phyloP scores from a whole-genome alignment of 1,140 invertebrate genomes.

The Paraescarpia echinospica region DNA sequence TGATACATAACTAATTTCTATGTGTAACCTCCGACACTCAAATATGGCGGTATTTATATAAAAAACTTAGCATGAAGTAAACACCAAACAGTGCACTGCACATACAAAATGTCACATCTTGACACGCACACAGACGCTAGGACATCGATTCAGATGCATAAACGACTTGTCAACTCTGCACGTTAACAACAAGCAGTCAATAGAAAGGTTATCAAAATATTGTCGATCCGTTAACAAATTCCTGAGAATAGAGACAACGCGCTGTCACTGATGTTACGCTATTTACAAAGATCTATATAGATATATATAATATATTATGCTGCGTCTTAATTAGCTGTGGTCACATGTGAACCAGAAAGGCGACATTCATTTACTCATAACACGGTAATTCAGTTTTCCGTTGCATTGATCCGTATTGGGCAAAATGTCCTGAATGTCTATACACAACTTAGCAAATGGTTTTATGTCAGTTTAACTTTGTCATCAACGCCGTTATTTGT shows the following conservation, averaged over 20 bases:
- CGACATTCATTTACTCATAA: not conserved
- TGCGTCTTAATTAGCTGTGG: not conserved
- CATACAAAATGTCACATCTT: not conserved
- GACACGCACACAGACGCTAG: not conserved
- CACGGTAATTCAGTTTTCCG: not conserved
- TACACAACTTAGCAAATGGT: not conserved
- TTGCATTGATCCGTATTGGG: not conserved
- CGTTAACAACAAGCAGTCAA: not conserved
- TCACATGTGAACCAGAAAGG: not conserved
- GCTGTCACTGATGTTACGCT: not conserved
- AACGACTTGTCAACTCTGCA: not conserved
- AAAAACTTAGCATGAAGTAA: not conserved
- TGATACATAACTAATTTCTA: not conserved
- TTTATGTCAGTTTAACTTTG: not conserved
- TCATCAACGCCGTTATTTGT: not conserved
- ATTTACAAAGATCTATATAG: not conserved
- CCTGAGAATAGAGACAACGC: not conserved
- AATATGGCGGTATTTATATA: not conserved
- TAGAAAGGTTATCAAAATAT: conserved; percentile 6
- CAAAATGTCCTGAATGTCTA: not conserved
- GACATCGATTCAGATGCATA: not conserved
- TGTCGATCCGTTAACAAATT: not conserved
- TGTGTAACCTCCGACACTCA: not conserved
- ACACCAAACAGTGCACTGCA: not conserved
- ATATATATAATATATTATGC: not conserved